Percentiles rank a stretch among this genome's conserved stretches.
Evolutionary conservation across 2,113 vertebrate genomes (phyloP).

Genomic region (Amphiprion ocellaris): DNA sequence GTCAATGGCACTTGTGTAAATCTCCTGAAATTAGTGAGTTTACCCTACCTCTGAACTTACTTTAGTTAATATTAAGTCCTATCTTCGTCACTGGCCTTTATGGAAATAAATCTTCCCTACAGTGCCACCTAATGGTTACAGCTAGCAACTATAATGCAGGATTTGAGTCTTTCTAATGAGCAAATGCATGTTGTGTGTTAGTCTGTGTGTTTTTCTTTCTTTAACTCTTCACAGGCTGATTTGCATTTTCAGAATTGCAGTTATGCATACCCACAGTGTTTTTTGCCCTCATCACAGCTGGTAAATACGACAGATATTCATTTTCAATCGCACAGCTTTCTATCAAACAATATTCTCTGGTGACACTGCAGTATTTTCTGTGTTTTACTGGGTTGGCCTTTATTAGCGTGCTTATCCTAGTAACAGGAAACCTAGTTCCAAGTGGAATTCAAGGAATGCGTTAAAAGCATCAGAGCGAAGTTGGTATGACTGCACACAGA

Average conservation of each 20-base stretch:
- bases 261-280: constrained; percentile 79
- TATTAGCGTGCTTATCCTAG: constrained; percentile 46
- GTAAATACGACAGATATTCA: constrained; percentile 67
- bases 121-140: constrained; percentile 63
- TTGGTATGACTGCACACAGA: constrained; percentile 27
- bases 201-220: not conserved
- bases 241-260: constrained; percentile 39
- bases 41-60: not conserved
- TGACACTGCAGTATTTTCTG: not conserved
- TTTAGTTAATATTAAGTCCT: not conserved
- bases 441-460: constrained; percentile 60
- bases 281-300: constrained; percentile 73
- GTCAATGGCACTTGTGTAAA: not conserved
- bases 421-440: constrained; percentile 30
- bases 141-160: not conserved
- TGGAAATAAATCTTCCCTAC: not conserved
- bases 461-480: constrained; percentile 52
- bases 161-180: not conserved
- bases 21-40: not conserved
- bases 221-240: constrained; percentile 53
- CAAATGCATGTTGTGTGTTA: not conserved
- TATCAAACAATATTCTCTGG: not conserved
- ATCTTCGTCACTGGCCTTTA: not conserved
- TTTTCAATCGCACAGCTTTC: not conserved
- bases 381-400: constrained; percentile 3